Base-by-base conservation (phyloP, 2,797 vertebrate genomes). In the Hyperoplus lanceolatus region DNA sequence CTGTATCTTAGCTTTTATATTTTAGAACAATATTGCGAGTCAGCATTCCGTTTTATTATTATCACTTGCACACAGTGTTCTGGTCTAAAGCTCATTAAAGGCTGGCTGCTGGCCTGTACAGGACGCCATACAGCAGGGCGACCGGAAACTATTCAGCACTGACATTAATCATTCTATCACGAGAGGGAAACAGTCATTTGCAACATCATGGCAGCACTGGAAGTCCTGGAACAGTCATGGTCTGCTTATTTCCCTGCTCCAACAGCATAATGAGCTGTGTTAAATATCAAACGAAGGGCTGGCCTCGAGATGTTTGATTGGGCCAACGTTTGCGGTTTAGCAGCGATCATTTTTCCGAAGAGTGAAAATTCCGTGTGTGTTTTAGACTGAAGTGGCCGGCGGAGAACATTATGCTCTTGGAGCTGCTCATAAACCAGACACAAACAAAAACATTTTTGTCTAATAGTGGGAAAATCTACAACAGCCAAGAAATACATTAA, bases 141-240 rank as follows among this genome's bases (percentile, higher is more conserved):
- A 86, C 78, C 72, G 84, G 87, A 93, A 92, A 85, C 75, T 82
- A 83, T 91, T 91, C 80, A 89, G 80, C 50, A 58, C 18, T 79
- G 73, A 71, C 82, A 91, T 92, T 80, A 92, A 94, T 94, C 90
- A 91, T 81, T 89, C 75, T 79, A 77, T 89, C 81, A 77, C 46
- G 61, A 62, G 67, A 70, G 56, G 86, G 81, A 92, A 92, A 74
- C 70, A 55, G 68, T 78, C 39, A 83, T 85, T 89, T 86, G 73
- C 75, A 90, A 82, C 75, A 60, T 29, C 68, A 74, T 45, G 15
- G 79, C 83, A 76, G 57, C 64, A 67, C 50, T 73, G 67, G 69
- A 83, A 66, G 58, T 81, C 81, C 67, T 74, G 80, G 75, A 85
- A 80, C 79, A 82, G 51, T 81, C 59, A 77, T 43, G n/a, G 51